Conservation (phyloP, 2,888 invertebrate genomes). For the Ecdyonurus torrentis region DNA sequence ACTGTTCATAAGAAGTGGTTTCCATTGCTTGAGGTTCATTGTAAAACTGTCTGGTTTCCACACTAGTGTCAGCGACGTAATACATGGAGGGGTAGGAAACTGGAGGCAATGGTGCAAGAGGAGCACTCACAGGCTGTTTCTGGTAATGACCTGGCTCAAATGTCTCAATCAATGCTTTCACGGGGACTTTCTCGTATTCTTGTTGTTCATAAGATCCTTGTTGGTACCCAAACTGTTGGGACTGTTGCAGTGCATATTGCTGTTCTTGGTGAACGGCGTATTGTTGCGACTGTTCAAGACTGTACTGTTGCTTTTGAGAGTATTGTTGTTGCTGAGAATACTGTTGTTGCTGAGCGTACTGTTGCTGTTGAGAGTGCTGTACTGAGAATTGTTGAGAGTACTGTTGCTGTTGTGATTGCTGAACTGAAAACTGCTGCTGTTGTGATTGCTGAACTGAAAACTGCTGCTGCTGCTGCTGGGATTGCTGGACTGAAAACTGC, state of each 20-base stretch:
- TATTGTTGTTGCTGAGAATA: conserved; percentile 10
- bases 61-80: conserved; percentile 24
- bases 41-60: conserved; percentile 22
- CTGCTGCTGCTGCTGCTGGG: conserved; percentile 2
- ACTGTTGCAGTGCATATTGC: conserved; percentile 5
- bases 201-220: too few relatives aligned
- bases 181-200: neutral
- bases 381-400: conserved; percentile 7
- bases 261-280: conserved; percentile 4
- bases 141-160: neutral
- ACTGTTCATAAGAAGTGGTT: neutral
- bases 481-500: neutral
- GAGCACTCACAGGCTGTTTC: neutral
- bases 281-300: conserved; percentile 10
- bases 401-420: conserved; percentile 5
- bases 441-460: conserved; percentile 9
- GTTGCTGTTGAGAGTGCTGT: conserved; percentile 8
- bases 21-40: neutral
- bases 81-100: conserved; percentile 13
- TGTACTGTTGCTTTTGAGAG: too few relatives aligned
- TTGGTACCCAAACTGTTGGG: conserved; percentile 7
- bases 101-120: neutral
- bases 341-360: conserved; percentile 10
- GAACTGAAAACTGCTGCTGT: conserved; percentile 9
- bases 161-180: neutral